These are phyloP conservation scores for Hipparchia semele DNA, from an alignment of 2,888 invertebrate species.

Conservation along the genomic window DNA sequence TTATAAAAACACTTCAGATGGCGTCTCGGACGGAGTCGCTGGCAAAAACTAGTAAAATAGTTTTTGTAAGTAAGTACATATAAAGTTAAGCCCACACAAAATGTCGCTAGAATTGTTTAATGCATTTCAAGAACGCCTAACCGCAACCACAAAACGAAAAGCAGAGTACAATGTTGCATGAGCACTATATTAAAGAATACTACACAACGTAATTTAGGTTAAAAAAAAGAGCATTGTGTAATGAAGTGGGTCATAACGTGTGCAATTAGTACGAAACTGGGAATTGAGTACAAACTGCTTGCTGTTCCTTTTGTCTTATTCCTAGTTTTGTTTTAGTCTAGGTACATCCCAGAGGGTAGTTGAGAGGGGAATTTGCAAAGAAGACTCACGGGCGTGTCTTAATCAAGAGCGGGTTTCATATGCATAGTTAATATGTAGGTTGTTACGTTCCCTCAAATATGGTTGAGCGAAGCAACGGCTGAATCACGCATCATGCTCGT, in stretches of 20 bases:
- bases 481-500: too few species aligned
- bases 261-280: conserved; percentile 20
- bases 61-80: too few species aligned
- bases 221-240: conserved; percentile 19
- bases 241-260: conserved; percentile 21
- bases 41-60: too few species aligned
- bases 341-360: too few species aligned
- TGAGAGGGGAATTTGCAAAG: too few species aligned
- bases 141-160: conserved; percentile 20
- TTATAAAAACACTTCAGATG: too few species aligned
- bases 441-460: too few species aligned
- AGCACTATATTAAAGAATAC: conserved; percentile 21
- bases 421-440: background rate
- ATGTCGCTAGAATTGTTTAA: conserved; percentile 1
- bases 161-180: conserved; percentile 14
- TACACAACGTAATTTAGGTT: conserved; percentile 19
- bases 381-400: too few species aligned
- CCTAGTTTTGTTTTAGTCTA: too few species aligned
- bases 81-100: conserved; percentile 4
- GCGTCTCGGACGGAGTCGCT: too few species aligned
- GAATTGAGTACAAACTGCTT: background rate
- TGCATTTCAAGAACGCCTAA: conserved; percentile 16
- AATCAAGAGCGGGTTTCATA: too few species aligned
- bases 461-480: background rate
- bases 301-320: background rate